Evolutionary conservation across 2,888 invertebrate genomes (phyloP).

Genomic region (Drosophila kokeensis): DNA sequence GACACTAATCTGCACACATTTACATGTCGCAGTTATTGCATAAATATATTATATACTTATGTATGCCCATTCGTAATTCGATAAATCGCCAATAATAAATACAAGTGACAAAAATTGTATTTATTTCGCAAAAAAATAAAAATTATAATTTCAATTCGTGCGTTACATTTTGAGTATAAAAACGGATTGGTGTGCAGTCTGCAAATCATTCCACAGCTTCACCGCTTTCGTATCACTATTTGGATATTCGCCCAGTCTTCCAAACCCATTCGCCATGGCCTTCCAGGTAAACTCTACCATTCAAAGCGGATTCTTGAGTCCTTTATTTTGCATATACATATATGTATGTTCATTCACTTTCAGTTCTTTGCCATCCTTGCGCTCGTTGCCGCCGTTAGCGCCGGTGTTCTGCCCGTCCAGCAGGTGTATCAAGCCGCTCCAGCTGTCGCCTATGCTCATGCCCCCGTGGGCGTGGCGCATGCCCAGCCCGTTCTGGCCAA

Average conservation of each 20-base stretch:
- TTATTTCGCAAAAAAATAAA: slow-evolving; percentile 28
- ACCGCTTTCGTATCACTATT: slow-evolving; percentile 53
- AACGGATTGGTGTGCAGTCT: slow-evolving; percentile 42
- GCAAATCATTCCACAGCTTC: slow-evolving; percentile 74
- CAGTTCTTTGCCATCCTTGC: slow-evolving; percentile 77
- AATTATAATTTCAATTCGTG: slow-evolving; percentile 48
- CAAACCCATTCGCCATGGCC: slow-evolving; percentile 64
- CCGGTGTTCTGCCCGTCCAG: slow-evolving; percentile 74
- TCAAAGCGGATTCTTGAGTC: not conserved
- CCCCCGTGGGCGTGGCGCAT: slow-evolving; percentile 54
- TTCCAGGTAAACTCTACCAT: slow-evolving; percentile 59
- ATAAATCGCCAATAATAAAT: slow-evolving; percentile 55
- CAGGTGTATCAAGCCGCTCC: slow-evolving; percentile 65
- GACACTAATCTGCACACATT: slow-evolving; percentile 76
- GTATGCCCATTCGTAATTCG: slow-evolving; percentile 45
- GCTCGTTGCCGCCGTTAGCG: slow-evolving; percentile 73
- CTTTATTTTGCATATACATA: not conserved
- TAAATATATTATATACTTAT: slow-evolving; percentile 48
- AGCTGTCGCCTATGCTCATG: slow-evolving; percentile 61
- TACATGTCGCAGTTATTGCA: slow-evolving; percentile 68
- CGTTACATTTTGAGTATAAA: slow-evolving; percentile 62
- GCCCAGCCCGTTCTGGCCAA: slow-evolving; percentile 76
- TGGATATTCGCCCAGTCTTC: slow-evolving; percentile 42
- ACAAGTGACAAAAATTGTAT: slow-evolving; percentile 67
- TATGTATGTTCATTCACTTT: not conserved